A percentile compares a stretch with the other conserved stretches of the same genome.
phyloP scores from a whole-genome alignment of 2,113 vertebrate genomes.

The Telmatochromis brachygnathus region DNA sequence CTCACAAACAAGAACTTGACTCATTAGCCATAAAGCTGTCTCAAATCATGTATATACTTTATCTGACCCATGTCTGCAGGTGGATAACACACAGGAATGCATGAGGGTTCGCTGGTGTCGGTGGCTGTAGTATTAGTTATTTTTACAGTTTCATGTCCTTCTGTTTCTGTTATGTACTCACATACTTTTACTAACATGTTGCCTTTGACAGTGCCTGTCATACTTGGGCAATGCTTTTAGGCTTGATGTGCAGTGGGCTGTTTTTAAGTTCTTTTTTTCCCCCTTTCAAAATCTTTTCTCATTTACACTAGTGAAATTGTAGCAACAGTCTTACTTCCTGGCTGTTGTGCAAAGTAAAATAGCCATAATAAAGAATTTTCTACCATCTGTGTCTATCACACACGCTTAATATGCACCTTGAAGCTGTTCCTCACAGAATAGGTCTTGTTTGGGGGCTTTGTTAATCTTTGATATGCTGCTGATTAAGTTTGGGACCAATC shows the following conservation, averaged over 20 bases:
- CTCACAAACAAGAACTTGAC: not conserved
- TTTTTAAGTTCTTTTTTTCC: not conserved
- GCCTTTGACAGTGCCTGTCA: not conserved
- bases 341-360: not conserved
- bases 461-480: not conserved
- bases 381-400: too few species aligned
- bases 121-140: not conserved
- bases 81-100: not conserved
- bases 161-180: not conserved
- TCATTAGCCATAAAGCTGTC: not conserved
- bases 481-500: not conserved
- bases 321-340: not conserved
- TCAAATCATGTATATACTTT: not conserved
- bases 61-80: conserved; percentile 31
- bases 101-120: conserved; percentile 34
- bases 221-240: not conserved
- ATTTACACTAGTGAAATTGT: not conserved
- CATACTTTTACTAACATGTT: not conserved
- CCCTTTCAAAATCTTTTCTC: not conserved
- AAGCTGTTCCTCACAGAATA: not conserved
- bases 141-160: not conserved
- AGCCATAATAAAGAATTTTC: not conserved
- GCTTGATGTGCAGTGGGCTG: not conserved
- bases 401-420: too few species aligned
- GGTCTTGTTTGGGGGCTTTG: not conserved